These are phyloP conservation scores for Catostomus latipinnis DNA, from an alignment of 2,797 vertebrate species.

Conservation along the genomic window DNA sequence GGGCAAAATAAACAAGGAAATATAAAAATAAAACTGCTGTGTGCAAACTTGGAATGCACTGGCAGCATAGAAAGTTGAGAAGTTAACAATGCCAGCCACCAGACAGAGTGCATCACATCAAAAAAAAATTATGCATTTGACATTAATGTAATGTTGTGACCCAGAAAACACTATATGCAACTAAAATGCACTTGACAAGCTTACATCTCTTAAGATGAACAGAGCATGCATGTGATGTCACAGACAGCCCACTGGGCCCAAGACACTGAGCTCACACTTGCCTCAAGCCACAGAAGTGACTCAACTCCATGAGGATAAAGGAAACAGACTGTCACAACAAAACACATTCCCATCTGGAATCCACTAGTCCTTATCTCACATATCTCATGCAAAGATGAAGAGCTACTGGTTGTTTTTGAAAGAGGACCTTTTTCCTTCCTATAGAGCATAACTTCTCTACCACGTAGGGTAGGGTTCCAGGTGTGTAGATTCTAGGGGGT, in stretches of 20 bases:
- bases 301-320: constrained; percentile 54
- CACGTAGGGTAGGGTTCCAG: too few species aligned
- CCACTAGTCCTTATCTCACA: constrained; percentile 14
- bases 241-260: constrained; percentile 36
- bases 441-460: not conserved
- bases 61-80: too few species aligned
- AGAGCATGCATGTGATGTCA: constrained; percentile 57
- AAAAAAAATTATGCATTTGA: constrained; percentile 17
- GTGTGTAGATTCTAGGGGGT: too few species aligned
- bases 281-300: constrained; percentile 43
- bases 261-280: constrained; percentile 46
- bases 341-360: constrained; percentile 28
- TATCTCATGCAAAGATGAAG: not conserved
- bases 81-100: not conserved
- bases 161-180: constrained; percentile 1
- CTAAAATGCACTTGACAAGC: constrained; percentile 44
- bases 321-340: constrained; percentile 39
- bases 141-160: constrained; percentile 5
- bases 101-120: not conserved
- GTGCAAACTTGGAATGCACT: too few species aligned
- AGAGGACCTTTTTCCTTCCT: not conserved
- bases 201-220: constrained; percentile 54
- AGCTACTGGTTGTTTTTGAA: not conserved
- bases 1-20: not conserved
- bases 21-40: not conserved